Evolutionary conservation across 2,797 vertebrate species (phyloP).

Genomic region (Synaphobranchus kaupii): DNA sequence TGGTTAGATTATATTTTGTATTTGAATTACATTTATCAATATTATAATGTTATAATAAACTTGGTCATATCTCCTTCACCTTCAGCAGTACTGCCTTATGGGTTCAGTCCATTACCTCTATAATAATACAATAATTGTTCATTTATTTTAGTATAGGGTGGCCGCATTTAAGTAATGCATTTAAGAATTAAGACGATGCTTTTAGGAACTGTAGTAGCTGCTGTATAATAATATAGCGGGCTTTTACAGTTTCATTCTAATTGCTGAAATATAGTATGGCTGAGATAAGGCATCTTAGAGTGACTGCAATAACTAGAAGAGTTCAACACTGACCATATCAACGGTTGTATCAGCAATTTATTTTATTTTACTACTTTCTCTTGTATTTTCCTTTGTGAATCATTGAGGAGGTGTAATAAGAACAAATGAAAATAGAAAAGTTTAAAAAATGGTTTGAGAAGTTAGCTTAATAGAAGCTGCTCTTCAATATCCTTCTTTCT

Average conservation of each 20-base stretch:
- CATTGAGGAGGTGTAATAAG: neutral
- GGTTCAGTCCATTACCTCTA: neutral
- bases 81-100: neutral
- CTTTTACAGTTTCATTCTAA: neutral
- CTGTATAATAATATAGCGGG: neutral
- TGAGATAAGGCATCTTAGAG: neutral
- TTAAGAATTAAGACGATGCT: neutral
- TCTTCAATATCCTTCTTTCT: constrained; percentile 14
- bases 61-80: neutral
- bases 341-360: neutral
- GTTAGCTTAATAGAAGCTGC: neutral
- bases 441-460: neutral
- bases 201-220: neutral
- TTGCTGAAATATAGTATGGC: neutral
- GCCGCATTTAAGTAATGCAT: neutral
- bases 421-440: neutral
- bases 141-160: neutral
- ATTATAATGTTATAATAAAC: neutral
- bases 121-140: neutral
- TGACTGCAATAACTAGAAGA: neutral
- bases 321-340: neutral
- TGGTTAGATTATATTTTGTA: neutral
- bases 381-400: neutral
- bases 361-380: neutral
- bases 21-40: neutral